Evolutionary conservation across 2,113 vertebrate species (phyloP), one percentile per base, ranked within the genome.

Genomic region (Galeopterus variegatus): DNA sequence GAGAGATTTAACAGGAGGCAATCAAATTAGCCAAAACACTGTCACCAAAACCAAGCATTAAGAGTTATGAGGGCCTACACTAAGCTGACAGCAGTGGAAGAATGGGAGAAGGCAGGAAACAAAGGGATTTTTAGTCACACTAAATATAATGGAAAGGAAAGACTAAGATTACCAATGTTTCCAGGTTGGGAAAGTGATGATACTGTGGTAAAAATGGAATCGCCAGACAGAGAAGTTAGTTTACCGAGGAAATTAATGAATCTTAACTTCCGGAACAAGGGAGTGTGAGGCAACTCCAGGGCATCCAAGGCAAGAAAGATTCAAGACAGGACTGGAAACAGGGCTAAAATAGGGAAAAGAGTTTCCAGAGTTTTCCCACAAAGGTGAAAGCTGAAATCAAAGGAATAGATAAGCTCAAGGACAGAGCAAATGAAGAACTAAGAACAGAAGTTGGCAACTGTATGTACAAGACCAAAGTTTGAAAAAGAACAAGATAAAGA

Each of bases 41-140:
- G 15, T 88, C 81, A 88, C 54, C 36, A 87, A 70, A 87, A 96
- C 56, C 26, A 89, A 95, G 26, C 17, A 75, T 13, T 14, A 70
- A 50, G 73, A 62, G 18, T 69, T 85, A 48, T 7, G 11, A 95
- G 13, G 21, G 13, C 24, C n/a, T 45, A 36, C 13, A 48, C 45
- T 45, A 18, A 10, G 13, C 36, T 28, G 26, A 54, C 5, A 19
- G 79, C 33, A 64, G 12, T 14, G 17, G 19, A 69, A 76, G 31
- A 50, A 50, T 2, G 24, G 33, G 77, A 67, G 76, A 75, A 80
- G 36, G 79, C n/a, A 45, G 19, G 17, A 72, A 90, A 73, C 41
- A 60, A 90, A 65, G 19, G 48, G 8, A 70, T 70, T 60, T 60
- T 69, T 19, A 19, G 70, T 80, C 76, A 9, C 36, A 52, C 5